phyloP scores from a whole-genome alignment of 2,113 vertebrate species.

The Syngnathus scovelli region DNA sequence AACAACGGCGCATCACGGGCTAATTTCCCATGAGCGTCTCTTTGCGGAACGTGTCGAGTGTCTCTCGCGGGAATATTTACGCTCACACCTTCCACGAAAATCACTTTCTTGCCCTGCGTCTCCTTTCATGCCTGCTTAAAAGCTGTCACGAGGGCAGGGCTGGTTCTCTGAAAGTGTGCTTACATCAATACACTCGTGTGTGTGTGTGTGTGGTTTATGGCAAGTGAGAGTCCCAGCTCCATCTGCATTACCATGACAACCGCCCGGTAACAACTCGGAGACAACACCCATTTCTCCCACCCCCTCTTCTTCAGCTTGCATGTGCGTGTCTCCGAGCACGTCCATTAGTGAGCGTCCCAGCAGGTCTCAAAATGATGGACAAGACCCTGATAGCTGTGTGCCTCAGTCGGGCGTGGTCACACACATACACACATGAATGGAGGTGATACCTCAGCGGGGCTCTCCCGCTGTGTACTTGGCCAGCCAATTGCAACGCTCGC shows the following conservation, averaged over 20 bases:
- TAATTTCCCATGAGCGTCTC: constrained; percentile 59
- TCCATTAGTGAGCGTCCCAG: constrained; percentile 50
- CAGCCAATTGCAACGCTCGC: constrained; percentile 74
- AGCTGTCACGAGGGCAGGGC: constrained; percentile 27
- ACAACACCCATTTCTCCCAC: constrained; percentile 66
- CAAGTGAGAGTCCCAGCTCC: constrained; percentile 48
- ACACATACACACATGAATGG: constrained; percentile 73
- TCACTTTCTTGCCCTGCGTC: constrained; percentile 14
- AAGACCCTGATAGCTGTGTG: constrained; percentile 39
- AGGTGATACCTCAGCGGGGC: constrained; percentile 77
- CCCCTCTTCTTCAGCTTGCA: constrained; percentile 34
- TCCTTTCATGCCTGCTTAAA: constrained; percentile 21
- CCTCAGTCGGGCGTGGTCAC: constrained; percentile 41
- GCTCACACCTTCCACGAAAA: constrained; percentile 13
- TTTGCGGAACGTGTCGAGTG: constrained; percentile 41
- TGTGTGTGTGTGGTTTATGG: constrained; percentile 16
- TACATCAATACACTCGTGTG: constrained; percentile 3
- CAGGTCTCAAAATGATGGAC: constrained; percentile 54
- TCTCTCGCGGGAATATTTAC: constrained; percentile 56
- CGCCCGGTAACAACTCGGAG: constrained; percentile 61
- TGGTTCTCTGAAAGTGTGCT: constrained; percentile 34
- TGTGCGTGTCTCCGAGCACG: constrained; percentile 20
- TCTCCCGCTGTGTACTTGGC: constrained; percentile 75
- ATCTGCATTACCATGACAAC: constrained; percentile 72
- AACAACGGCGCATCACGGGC: constrained; percentile 32